These are phyloP conservation scores for Hydroisotoma schaefferi DNA, from an alignment of 2,888 invertebrate genomes.

Conservation along the genomic window DNA sequence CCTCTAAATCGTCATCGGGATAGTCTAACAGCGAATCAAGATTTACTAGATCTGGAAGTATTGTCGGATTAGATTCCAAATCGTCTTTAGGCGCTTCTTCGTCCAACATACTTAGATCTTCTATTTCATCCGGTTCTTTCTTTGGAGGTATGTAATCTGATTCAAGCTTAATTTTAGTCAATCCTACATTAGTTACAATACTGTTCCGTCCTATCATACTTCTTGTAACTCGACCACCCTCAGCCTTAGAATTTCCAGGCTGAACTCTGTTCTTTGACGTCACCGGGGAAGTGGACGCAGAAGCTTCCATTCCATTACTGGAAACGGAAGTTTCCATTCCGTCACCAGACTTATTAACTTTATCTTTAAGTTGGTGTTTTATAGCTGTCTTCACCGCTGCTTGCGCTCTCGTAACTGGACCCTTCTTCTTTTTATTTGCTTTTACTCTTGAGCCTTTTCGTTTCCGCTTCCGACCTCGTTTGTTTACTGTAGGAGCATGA, in stretches of 20 bases:
- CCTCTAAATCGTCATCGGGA: not conserved
- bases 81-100: not conserved
- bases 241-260: not conserved
- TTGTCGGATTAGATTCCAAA: not conserved
- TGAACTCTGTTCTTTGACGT: not conserved
- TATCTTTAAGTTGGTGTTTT: not conserved
- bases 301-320: not conserved
- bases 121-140: constrained; percentile 15
- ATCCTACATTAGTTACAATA: constrained; percentile 6
- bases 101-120: not conserved
- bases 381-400: constrained; percentile 23
- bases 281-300: not conserved
- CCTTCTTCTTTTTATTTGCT: constrained; percentile 30
- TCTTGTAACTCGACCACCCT: constrained; percentile 1
- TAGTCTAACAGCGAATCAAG: not conserved
- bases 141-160: constrained; percentile 15
- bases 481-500: not conserved
- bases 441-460: constrained; percentile 9
- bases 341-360: constrained; percentile 10
- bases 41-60: not conserved
- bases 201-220: constrained; percentile 9
- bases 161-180: constrained; percentile 32
- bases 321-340: not conserved
- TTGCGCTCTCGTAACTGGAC: constrained; percentile 32
- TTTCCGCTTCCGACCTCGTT: constrained; percentile 24